Base-by-base conservation (phyloP, 2,797 vertebrate genomes). In the Acanthornis magna region DNA sequence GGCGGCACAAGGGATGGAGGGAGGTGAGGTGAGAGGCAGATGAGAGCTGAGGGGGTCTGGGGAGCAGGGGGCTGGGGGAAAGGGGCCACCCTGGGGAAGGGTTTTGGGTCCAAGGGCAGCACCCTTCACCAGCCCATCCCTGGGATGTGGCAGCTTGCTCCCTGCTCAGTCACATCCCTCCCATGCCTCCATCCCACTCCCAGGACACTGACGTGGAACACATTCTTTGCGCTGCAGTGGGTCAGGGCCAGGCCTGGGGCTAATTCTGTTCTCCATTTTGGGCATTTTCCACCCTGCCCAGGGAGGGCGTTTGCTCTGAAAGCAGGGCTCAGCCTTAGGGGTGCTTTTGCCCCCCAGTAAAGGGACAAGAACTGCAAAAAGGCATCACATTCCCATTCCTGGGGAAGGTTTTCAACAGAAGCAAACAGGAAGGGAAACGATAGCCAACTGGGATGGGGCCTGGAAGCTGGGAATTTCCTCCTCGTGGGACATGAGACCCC, bases 341-440 rank as follows among this genome's bases (percentile, higher is more conserved):
- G 22, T 73, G 43, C 19, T 6, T 18, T 51, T 91, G 14, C 1
- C 9, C 5, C 1, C 0, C 6, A n/a, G 20, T 7, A 40, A 62
- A 36, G 29, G 4, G 9, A 12, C 8, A 9, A 75, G 43, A 32
- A 23, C 43, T 30, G 17, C 55, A 67, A 50, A 67, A 89, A 77
- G 4, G 5, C 25, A 32, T 27, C 18, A 5, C 0, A 0, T 9
- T 65, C 18, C 38, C 3, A 0, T 14, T 84, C 17, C 55, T 22
- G 36, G 9, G 13, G 9, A 5, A 11, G 29, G 11, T 36, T 86
- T 43, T 91, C 55, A 42, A 38, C 4, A 77, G 61, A 26, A 92
- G 23, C 45, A 67, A 78, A 42, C 8, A 65, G 54, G 62, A 86
- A 86, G 27, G 14, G 42, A 63, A 88, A 58, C 0, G 0, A 66